phyloP scores from a whole-genome alignment of 2,888 invertebrate species.

The Molorchus minor region DNA sequence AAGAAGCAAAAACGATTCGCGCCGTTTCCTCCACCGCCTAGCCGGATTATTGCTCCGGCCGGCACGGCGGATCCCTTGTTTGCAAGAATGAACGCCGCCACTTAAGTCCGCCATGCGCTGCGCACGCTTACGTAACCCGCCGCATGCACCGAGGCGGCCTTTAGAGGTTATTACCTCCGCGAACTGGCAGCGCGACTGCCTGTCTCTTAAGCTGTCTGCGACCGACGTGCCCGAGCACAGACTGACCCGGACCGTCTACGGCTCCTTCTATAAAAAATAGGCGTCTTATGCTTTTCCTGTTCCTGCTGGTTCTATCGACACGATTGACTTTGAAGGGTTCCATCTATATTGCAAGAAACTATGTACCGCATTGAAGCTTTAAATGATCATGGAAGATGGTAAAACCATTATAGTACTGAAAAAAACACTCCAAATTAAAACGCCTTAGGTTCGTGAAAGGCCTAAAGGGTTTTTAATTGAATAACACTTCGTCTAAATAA shows the following conservation, averaged over 20 bases:
- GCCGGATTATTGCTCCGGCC: background rate
- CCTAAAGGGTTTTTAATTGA: no score
- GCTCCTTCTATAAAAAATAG: slow-evolving; percentile 20
- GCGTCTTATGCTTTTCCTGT: slow-evolving; percentile 24
- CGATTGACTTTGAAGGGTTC: no score
- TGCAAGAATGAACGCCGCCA: slow-evolving; percentile 9
- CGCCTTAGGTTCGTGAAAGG: no score
- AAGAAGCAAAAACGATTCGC: no score
- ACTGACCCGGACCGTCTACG: slow-evolving; percentile 3
- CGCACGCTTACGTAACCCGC: slow-evolving; percentile 39
- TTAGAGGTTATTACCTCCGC: slow-evolving; percentile 48
- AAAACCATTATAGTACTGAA: no score
- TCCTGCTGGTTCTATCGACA: slow-evolving; percentile 11
- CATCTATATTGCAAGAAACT: no score
- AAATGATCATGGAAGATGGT: no score
- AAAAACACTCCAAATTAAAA: no score
- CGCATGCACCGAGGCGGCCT: slow-evolving; percentile 41
- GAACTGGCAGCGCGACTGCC: slow-evolving; percentile 34
- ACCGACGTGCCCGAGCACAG: slow-evolving; percentile 25
- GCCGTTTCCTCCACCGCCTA: no score
- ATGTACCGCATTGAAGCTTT: no score
- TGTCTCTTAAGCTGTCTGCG: slow-evolving; percentile 46
- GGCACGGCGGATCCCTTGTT: background rate
- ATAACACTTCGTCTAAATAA: no score
- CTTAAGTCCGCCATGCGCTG: slow-evolving; percentile 26